Base-by-base conservation (phyloP, 2,888 invertebrate genomes). In the Limnephilus marmoratus region DNA sequence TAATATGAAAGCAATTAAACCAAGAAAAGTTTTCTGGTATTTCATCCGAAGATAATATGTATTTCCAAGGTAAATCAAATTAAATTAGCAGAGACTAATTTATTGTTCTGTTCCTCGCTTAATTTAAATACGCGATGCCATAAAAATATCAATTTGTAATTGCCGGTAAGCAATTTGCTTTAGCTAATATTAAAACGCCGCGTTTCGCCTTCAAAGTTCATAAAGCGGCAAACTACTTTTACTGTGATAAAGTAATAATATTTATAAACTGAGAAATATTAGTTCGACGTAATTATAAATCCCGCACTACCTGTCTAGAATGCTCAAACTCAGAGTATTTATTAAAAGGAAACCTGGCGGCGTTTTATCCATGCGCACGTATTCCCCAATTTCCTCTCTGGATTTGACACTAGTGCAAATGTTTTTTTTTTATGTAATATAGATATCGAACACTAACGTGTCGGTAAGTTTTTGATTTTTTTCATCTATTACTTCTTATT, bases 21-120 rank as follows among this genome's bases (percentile, higher is more conserved):
- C 24, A 68, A 2, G 24, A 68, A 68, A 68, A 68, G 24, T 68
- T 68, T 24, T 68, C 68, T 68, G n/a, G 4, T 68, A 24, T 68
- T 68, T 68, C 68, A 68, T 68, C 24, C n/a, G 24, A 68, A 68
- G n/a, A 24, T 24, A 68, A 68, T 68, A 13, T 82, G 82, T 82
- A 34, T 82, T 82, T 15, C 15, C 18, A 31, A 82, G 82, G 82
- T 34, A 82, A 82, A 82, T 34, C 4, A 15, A 34, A 31, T 82
- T 82, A 34, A 34, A 31, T 34, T 34, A 82, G 18, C 82, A 5
- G 34, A 13, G 15, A 15, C 15, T 18, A 82, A 82, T 82, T 82
- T 82, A 82, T 31, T 82, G 82, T 82, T 82, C 31, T 82, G 82
- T 82, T 82, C n/a, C 68, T 68, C 68, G 31, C 82, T 31, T 82